Percentiles rank a stretch among this genome's conserved stretches.
phyloP scores from a whole-genome alignment of 2,888 invertebrate species.

The Biston betularia region DNA sequence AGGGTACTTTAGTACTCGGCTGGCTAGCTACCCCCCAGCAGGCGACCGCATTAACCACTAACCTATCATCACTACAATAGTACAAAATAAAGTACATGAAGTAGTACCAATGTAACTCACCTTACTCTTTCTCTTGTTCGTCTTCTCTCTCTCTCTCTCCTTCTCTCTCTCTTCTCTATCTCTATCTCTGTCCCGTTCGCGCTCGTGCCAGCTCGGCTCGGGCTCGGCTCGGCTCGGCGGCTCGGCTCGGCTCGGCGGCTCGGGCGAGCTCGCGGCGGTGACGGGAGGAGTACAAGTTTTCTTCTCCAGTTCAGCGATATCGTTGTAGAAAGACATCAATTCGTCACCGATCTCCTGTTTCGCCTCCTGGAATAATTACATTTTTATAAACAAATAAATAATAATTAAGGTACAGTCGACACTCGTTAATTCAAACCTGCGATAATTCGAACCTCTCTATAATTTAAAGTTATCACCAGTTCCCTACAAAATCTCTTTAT shows the following conservation, averaged over 20 bases:
- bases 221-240: slow-evolving; percentile 11
- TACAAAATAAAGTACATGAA: too few relatives aligned
- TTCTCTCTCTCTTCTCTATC: slow-evolving; percentile 41
- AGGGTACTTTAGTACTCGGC: too few relatives aligned
- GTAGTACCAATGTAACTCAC: slow-evolving; percentile 8
- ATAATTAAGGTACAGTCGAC: too few relatives aligned
- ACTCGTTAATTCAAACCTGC: too few relatives aligned
- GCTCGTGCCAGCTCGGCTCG: slow-evolving; percentile 7
- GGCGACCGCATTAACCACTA: too few relatives aligned
- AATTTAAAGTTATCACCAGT: too few relatives aligned
- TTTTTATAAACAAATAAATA: too few relatives aligned
- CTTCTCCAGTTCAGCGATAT: slow-evolving; percentile 82
- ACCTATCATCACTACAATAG: too few relatives aligned
- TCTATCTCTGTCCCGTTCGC: slow-evolving; percentile 19
- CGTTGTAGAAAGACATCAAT: slow-evolving; percentile 84
- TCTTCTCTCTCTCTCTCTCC: slow-evolving; percentile 39
- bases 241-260: slow-evolving; percentile 42
- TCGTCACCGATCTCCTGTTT: slow-evolving; percentile 79
- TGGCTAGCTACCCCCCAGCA: too few relatives aligned
- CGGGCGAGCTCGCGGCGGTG: slow-evolving; percentile 50
- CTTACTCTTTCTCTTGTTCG: slow-evolving; percentile 41
- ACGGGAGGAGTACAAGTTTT: slow-evolving; percentile 43
- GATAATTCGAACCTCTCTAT: too few relatives aligned
- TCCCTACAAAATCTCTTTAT: too few relatives aligned
- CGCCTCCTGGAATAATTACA: slow-evolving; percentile 50